Evolutionary conservation across 2,888 invertebrate species (phyloP), one percentile per base, ranked within the genome.

Genomic region (Sphecodes monilicornis): DNA sequence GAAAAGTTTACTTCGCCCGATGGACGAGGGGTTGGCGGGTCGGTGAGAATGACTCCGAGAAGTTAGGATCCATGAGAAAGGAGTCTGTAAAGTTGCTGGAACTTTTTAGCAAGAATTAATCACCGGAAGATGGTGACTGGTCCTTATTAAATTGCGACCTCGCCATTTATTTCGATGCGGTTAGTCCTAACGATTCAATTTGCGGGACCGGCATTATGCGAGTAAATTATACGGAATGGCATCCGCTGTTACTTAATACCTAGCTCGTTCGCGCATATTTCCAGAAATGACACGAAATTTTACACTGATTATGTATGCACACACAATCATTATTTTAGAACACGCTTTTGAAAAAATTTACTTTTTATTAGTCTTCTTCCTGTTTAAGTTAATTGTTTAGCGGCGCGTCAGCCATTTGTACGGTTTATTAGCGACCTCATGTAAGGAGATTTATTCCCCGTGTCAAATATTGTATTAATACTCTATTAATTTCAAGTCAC

Each of bases 101-200:
- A 94, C 92, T 93, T 93, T 93, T 93, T 92, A 91, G 92, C 91
- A 90, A 90, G 93, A 94, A 94, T 94, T 94, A 94, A 94, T 93
- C 92, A 93, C 92, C 92, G 92, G 91, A 92, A 93, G 93, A 93
- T 91, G 92, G 92, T 90, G 93, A 93, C 93, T 93, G 92, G 91
- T 92, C 92, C 92, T 94, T 93, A 93, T 94, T 94, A 93, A 93
- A 94, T 94, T 93, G 92, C 92, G 91, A 91, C 92, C 92, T 90
- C 91, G 91, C 91, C 92, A 92, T 92, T 93, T 93, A 92, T 93
- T 92, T 92, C 91, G 90, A 91, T 90, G 91, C 89, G 90, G 91
- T 89, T 88, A 90, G 85, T 86, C 89, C 86, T 86, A 88, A 86
- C 90, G 89, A 89, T 90, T 90, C 89, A 90, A 90, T 90, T 90